phyloP scores from a whole-genome alignment of 2,888 invertebrate species.

The Lordiphosa andalusiaca region DNA sequence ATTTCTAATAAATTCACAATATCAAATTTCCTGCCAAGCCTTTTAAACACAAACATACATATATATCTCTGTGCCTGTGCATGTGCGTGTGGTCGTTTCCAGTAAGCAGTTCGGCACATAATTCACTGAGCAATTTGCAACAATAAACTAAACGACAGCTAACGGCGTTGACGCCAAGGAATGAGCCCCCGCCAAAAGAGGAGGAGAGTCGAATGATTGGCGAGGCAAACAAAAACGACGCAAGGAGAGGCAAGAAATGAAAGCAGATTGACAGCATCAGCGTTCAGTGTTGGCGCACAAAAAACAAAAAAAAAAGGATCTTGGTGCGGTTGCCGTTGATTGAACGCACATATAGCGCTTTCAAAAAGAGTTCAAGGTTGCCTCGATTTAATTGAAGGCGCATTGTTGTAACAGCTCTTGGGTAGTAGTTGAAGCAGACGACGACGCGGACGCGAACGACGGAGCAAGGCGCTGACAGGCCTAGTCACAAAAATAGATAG shows the following conservation, averaged over 20 bases:
- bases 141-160: slow-evolving; percentile 72
- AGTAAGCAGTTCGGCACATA: slow-evolving; percentile 70
- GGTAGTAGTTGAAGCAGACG: slow-evolving; percentile 21
- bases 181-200: slow-evolving; percentile 47
- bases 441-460: slow-evolving; percentile 27
- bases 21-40: slow-evolving; percentile 64
- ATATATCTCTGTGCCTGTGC: background rate
- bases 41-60: slow-evolving; percentile 13
- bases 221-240: slow-evolving; percentile 20
- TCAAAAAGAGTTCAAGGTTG: slow-evolving; percentile 75
- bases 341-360: slow-evolving; percentile 65
- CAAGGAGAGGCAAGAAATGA: slow-evolving; percentile 42
- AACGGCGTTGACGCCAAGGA: slow-evolving; percentile 70
- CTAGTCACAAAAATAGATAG: slow-evolving; percentile 63
- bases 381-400: slow-evolving; percentile 67
- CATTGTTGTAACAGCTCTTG: slow-evolving; percentile 65
- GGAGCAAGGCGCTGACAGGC: slow-evolving; percentile 54
- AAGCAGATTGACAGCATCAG: slow-evolving; percentile 56
- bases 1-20: slow-evolving; percentile 57
- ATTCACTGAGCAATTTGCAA: slow-evolving; percentile 70
- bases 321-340: slow-evolving; percentile 44
- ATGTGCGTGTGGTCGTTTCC: slow-evolving; percentile 51
- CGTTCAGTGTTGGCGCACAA: slow-evolving; percentile 19
- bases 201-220: slow-evolving; percentile 7
- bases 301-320: slow-evolving; percentile 20